These are phyloP conservation scores for Scolopax bukidnonensis DNA, from an alignment of 2,797 vertebrate genomes.

Conservation along the genomic window DNA sequence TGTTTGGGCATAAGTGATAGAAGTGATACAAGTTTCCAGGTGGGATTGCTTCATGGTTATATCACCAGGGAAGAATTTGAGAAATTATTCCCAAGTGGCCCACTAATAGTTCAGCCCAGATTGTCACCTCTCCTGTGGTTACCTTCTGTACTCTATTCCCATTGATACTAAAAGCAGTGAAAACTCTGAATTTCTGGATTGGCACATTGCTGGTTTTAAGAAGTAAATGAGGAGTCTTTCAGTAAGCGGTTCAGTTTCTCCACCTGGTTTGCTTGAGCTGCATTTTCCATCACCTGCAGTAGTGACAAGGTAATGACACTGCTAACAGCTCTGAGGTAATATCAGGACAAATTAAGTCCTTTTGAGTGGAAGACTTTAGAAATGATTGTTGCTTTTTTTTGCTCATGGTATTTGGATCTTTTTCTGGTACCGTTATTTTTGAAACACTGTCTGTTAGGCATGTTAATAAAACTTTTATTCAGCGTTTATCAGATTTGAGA, in stretches of 20 bases:
- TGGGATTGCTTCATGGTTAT: neutral
- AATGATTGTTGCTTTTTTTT: neutral
- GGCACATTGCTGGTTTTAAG: neutral
- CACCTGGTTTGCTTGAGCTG: neutral
- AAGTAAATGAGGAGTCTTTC: neutral
- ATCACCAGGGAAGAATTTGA: neutral
- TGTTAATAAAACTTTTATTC: neutral
- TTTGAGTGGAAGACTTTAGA: neutral
- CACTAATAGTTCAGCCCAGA: neutral
- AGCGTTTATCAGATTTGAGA: neutral
- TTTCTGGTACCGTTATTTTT: neutral
- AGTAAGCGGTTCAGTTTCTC: neutral
- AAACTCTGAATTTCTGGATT: neutral
- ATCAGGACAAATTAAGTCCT: neutral
- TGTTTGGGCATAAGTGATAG: neutral
- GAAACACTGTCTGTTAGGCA: neutral
- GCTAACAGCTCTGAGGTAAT: neutral
- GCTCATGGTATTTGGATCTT: neutral
- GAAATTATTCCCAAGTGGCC: neutral
- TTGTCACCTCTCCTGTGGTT: neutral
- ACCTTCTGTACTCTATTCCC: neutral
- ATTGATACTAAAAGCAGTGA: neutral
- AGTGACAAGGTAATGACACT: neutral
- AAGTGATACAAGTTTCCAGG: neutral
- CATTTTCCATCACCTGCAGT: neutral